phyloP scores from a whole-genome alignment of 2,797 vertebrate genomes.

The Halcyon badia region DNA sequence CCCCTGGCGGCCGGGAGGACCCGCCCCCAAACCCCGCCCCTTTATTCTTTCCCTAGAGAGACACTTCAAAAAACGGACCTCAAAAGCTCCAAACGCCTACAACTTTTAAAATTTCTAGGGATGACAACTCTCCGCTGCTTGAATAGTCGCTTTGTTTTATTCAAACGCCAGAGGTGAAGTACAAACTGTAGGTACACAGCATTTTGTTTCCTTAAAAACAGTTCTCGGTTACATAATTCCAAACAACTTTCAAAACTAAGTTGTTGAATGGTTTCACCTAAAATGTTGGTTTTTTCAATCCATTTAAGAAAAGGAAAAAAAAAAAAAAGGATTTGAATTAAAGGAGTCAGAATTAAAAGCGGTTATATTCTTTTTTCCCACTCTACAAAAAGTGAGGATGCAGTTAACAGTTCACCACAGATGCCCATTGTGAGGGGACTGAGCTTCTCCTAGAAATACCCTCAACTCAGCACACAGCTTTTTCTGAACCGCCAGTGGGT shows the following conservation, averaged over 20 bases:
- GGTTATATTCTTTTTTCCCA: neutral
- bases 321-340: neutral
- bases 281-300: neutral
- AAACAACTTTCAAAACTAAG: slow-evolving; percentile 78
- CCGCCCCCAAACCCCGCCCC: too few species aligned
- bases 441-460: neutral
- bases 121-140: slow-evolving; percentile 14
- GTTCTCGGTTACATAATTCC: slow-evolving; percentile 53
- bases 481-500: neutral
- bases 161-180: slow-evolving; percentile 75
- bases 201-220: slow-evolving; percentile 77
- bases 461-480: neutral
- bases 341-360: slow-evolving; percentile 51
- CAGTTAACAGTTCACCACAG: neutral
- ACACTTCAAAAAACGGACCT: neutral
- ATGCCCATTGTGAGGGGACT: neutral
- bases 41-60: neutral
- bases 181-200: slow-evolving; percentile 73
- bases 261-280: slow-evolving; percentile 59
- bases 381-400: slow-evolving; percentile 73
- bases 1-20: neutral
- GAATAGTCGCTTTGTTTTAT: slow-evolving; percentile 70
- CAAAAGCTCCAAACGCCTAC: accelerated
- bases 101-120: neutral
- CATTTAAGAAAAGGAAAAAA: slow-evolving; percentile 56